Evolutionary conservation across 2,113 vertebrate species (phyloP), one percentile per base, ranked within the genome.

Genomic region (Ctenodactylus gundi): DNA sequence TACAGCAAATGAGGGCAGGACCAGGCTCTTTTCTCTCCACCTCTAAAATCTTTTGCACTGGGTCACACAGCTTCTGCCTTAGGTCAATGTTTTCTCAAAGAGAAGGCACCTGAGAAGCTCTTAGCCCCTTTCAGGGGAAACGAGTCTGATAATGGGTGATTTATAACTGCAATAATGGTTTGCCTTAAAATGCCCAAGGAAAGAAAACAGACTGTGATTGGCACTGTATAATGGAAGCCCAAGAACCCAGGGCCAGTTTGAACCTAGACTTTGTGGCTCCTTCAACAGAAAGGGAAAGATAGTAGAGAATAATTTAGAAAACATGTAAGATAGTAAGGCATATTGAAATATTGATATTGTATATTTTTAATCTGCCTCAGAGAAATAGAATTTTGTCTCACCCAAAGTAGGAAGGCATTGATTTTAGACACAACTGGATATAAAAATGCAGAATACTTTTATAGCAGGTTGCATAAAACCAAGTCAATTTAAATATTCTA

Each of bases 91-190:
- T 83, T 90, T 86, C 78, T 91, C 67, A 94, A 62, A 91, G 75
- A 75, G 67, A 88, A 62, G 65, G 78, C 49, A 88, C 68, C 49
- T 1, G 0, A 96, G 78, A 90, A 64, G 75, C 78, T 95, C 73
- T 82, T 41, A 77, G 72, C 18, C 62, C n/a, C 53, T 93, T 92
- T 76, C 20, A 84, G 75, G 44, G 68, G 57, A 96, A 94, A 93
- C 77, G 80, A 95, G n/a, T 82, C 73, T 78, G 68, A 46, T 89
- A 95, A 84, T 93, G 11, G 64, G 15, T 97, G 93, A 97, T 95
- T 97, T 96, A 94, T 93, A 64, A 89, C 49, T 80, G 17, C 70
- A 95, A 94, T 95, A 97, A 94, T 18, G 46, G 36, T 88, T 81
- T 81, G 53, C 82, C 14, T 95, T 36, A 85, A 85, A 97, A 85